Percentiles rank a stretch among this genome's conserved stretches.
Evolutionary conservation across 2,113 vertebrate species (phyloP).

Genomic region (Sterrhoptilus dennistouni): DNA sequence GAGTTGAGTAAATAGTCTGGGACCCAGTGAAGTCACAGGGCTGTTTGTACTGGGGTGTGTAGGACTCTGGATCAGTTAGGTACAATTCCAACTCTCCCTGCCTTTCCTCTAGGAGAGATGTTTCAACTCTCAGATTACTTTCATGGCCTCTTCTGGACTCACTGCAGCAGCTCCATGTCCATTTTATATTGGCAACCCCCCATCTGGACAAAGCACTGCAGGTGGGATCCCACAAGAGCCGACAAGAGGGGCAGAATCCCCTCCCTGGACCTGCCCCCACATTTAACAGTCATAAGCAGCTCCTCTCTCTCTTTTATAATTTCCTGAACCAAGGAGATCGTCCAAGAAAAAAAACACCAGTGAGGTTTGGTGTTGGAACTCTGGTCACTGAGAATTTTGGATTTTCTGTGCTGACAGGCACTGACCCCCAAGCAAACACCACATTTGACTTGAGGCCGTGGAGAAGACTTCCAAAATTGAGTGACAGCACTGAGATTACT

Average conservation of each 20-base stretch:
- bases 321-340: background rate
- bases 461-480: background rate
- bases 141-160: background rate
- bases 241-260: background rate
- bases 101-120: background rate
- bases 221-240: background rate
- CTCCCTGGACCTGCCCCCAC: background rate
- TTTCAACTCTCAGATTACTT: background rate
- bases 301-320: background rate
- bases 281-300: background rate
- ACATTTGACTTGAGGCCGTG: background rate
- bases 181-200: background rate
- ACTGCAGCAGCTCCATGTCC: background rate
- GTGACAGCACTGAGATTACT: background rate
- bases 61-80: background rate
- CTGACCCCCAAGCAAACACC: background rate
- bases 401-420: background rate
- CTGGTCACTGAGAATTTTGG: background rate
- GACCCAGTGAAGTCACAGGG: background rate
- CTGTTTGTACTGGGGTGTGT: accelerated
- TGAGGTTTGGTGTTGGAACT: background rate
- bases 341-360: accelerated
- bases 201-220: background rate
- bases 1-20: accelerated
- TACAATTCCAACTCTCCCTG: background rate